Evolutionary conservation across 2,113 vertebrate genomes (phyloP), one percentile per base, ranked within the genome.

Genomic region (Phalacrocorax aristotelis): DNA sequence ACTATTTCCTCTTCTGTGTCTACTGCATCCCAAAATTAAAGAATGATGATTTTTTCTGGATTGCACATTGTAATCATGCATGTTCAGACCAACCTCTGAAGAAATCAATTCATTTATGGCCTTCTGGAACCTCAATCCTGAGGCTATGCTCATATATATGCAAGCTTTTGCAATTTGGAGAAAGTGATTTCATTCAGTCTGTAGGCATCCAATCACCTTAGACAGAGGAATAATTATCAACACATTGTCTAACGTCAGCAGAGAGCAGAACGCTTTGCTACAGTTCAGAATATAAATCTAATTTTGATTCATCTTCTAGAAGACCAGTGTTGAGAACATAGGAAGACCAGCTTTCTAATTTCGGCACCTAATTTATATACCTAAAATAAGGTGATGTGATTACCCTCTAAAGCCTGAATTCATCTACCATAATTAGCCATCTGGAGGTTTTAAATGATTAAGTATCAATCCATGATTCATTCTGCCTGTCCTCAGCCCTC

Each of bases 371-470:
- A 87, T 91, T 85, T 79, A 38, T 65, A 71, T 48, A 87, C n/a
- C 42, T 87, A 64, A 94, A 95, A 79, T 51, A 84, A 85, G 81
- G 57, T 89, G 77, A 82, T 72, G 52, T 69, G 74, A 93, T 79
- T 94, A 71, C 7, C 14, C 34, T 87, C 65, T 72, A 83, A 87
- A 94, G 72, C 32, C 65, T 64, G 49, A 87, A 87, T 82, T 94
- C 40, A 69, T 89, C 91, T 85, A 57, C 74, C 52, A 76, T 83
- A 93, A 91, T 95, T 87, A 72, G 34, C 87, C 89, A 96, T 94
- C 87, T 96, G 95, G 89, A 90, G 61, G 32, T 87, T 91, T 94
- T 84, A 91, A 92, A 79, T 91, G 12, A 91, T 97, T 89, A 78
- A 95, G 42, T 75, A 91, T 57, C 70, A 72, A 79, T 69, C 48